Conservation (phyloP, 2,113 vertebrate genomes). For the Hepsetus odoe region DNA sequence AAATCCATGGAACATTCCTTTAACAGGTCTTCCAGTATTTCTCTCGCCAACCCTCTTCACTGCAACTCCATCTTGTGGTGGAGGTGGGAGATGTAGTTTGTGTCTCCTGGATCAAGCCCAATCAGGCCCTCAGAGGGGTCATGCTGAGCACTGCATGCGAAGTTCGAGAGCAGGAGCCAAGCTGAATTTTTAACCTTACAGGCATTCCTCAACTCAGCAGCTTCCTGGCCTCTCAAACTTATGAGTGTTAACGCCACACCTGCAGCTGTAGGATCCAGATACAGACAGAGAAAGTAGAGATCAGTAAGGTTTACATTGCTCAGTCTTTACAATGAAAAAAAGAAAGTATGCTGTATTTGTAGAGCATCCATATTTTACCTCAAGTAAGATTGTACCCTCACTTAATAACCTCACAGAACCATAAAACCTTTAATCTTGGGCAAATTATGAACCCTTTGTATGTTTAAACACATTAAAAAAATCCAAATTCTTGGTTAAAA, state of each 20-base stretch:
- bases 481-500: too few species aligned
- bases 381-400: too few species aligned
- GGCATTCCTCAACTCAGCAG: not conserved
- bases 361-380: too few species aligned
- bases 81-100: constrained; percentile 3
- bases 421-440: too few species aligned
- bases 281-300: constrained; percentile 8
- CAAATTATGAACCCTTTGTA: not conserved
- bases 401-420: too few species aligned
- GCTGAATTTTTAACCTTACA: constrained; percentile 24
- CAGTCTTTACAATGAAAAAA: not conserved
- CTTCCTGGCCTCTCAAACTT: constrained; percentile 6
- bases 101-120: not conserved
- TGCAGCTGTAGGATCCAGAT: constrained; percentile 14
- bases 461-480: not conserved
- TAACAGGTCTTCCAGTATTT: not conserved
- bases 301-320: not conserved
- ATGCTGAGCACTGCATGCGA: constrained; percentile 4
- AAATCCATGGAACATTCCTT: not conserved
- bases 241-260: constrained; percentile 29
- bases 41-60: not conserved
- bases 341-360: too few species aligned
- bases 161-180: constrained; percentile 12
- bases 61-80: constrained; percentile 26
- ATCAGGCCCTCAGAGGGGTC: constrained; percentile 14